Evolutionary conservation across 2,888 invertebrate genomes (phyloP).

Genomic region (Cataglyphis livida): DNA sequence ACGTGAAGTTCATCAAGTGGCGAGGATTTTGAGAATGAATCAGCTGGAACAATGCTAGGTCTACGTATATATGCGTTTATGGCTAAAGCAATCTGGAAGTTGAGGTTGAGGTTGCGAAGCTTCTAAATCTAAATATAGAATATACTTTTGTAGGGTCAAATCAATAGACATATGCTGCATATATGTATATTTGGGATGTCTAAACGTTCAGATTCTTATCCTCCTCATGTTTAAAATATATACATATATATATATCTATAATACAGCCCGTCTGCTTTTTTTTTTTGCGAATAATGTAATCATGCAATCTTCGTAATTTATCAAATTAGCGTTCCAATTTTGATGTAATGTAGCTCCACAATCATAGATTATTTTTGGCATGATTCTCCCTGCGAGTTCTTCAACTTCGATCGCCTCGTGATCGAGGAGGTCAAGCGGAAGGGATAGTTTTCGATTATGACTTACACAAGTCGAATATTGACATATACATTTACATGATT

Average conservation of each 20-base stretch:
- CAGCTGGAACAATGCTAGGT: constrained; percentile 5
- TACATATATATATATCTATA: constrained; percentile 22
- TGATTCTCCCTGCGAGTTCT: neutral
- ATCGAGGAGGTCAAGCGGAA: constrained; percentile 12
- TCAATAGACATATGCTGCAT: constrained; percentile 76
- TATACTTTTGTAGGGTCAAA: constrained; percentile 75
- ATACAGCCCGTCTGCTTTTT: neutral
- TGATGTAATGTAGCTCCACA: neutral
- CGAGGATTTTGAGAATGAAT: constrained; percentile 42
- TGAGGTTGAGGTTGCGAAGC: constrained; percentile 73
- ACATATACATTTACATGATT: neutral
- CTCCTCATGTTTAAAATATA: constrained; percentile 56
- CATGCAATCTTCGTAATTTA: neutral
- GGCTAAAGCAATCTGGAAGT: constrained; percentile 72
- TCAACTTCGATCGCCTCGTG: neutral
- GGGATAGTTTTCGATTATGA: neutral
- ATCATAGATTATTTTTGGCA: constrained; percentile 30
- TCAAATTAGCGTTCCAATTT: constrained; percentile 10
- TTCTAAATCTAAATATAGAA: constrained; percentile 79
- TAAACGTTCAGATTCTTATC: constrained; percentile 66
- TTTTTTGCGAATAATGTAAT: neutral
- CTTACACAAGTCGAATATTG: neutral
- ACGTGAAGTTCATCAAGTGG: constrained; percentile 27
- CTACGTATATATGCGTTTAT: constrained; percentile 61
- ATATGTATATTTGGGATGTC: constrained; percentile 61